Evolutionary conservation across 1,140 invertebrate genomes (phyloP), one percentile per base, ranked within the genome.

Genomic region (Zaprionus lachaisei): DNA sequence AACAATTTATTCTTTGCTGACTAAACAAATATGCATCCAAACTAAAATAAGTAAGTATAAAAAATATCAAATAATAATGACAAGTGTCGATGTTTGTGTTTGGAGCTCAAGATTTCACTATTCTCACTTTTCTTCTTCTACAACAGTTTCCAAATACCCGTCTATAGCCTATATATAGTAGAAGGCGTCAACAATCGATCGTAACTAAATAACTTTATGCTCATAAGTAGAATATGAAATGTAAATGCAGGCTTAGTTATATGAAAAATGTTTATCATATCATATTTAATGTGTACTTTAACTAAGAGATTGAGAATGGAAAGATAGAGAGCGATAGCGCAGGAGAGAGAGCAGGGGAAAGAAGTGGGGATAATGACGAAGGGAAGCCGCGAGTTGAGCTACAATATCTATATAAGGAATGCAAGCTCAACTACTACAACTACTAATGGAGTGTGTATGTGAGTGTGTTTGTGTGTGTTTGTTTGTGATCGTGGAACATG

Each of bases 1-100:
- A 82, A 90, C 72, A 89, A 84, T 90, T 90, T 90, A 90, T 91
- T 90, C 67, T 70, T 82, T 85, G 85, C 89, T 81, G 81, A 58
- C 83, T 83, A 72, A 77, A 81, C 71, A 75, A 76, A 68, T 75
- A 69, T 70, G 82, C 70, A 80, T 80, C 76, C 85, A 90, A 83
- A 85, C 73, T 85, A 80, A 83, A 49, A 37, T 64, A 71, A 58
- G n/a, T 71, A 76, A 54, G 5, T 72, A 82, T 78, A 83, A 85
- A 73, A 91, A 91, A 73, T 80, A 81, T 90, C 76, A 90, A 90
- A 91, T 89, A 85, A 65, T 72, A 70, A 89, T 81, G 71, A 70
- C 74, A 73, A 62, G 22, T 77, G 56, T 80, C 65, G 65, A 62
- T 70, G 56, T 83, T 65, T 70, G 56, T 83, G 58, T 65, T 82